Evolutionary conservation across 2,113 vertebrate species (phyloP), one percentile per base, ranked within the genome.

Genomic region (Lethenteron reissneri): DNA sequence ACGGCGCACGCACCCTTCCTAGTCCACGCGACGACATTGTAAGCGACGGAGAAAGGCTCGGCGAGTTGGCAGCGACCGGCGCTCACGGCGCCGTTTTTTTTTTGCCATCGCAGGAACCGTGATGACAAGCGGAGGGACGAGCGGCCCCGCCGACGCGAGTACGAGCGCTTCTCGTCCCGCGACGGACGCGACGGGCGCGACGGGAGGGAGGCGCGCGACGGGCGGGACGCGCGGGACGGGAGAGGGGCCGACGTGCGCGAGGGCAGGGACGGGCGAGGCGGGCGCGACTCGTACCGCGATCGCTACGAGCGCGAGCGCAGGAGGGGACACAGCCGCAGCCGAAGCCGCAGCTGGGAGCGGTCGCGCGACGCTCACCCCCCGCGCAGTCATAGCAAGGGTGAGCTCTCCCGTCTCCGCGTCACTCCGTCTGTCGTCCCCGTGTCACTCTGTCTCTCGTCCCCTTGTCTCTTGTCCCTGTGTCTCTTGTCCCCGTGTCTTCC

Each of bases 101-200:
- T 72, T 72, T 11, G 58, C 12, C 73, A 78, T 77, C 76, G 70
- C 11, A 99, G 94, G 81, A 89, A 87, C 79, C 84, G 84, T 2
- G 94, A 99, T 78, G 94, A 97, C 72, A 87, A 90, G 11, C 86
- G 95, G 73, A 88, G 94, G 77, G 92, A 95, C 9, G 92, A 97
- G 72, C 92, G 95, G 62, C 85, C 87, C 76, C 85, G 94, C 7
- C 96, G 95, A 79, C 83, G 95, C 74, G 95, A 99, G 60, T 96
- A 95, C 74, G 92, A 97, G 62, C 83, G 92, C 72, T 86, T 84
- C 73, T 86, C 82, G 12, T 17, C n/a, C 25, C 64, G 64, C 11
- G 64, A 68, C 11, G n/a, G n/a, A 1, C n/a, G 64, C n/a, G 64
- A 68, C 9, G 64, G n/a, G 64, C 64, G 64, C n/a, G 64, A 68